A percentile compares a stretch with the other conserved stretches of the same genome.
These are phyloP conservation scores for Tachyglossus aculeatus DNA, from an alignment of 2,797 vertebrate species.

Conservation along the genomic window DNA sequence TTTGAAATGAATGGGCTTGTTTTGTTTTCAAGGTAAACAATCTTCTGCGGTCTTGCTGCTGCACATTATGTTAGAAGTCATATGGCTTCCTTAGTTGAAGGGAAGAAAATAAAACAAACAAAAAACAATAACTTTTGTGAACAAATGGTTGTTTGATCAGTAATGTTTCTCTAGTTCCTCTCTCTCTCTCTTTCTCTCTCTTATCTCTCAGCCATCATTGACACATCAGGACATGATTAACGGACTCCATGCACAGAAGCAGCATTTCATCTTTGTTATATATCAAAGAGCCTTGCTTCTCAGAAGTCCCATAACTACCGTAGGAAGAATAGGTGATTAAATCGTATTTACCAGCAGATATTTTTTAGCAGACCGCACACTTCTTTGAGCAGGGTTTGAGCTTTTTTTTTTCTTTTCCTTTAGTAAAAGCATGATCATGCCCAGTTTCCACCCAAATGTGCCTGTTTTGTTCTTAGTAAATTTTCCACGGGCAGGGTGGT, in stretches of 20 bases:
- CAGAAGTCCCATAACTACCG: constrained; percentile 30
- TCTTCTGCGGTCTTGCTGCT: constrained; percentile 41
- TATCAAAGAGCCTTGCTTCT: constrained; percentile 40
- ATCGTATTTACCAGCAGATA: constrained; percentile 32
- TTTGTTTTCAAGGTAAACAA: constrained; percentile 51
- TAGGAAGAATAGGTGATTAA: constrained; percentile 35
- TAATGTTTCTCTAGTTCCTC: constrained; percentile 2
- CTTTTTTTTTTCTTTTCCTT: not conserved
- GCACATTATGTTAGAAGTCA: not conserved
- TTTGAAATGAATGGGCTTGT: constrained; percentile 29
- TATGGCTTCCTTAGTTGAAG: not conserved
- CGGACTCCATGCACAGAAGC: constrained; percentile 24
- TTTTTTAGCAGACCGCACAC: constrained; percentile 17
- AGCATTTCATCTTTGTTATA: constrained; percentile 45
- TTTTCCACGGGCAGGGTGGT: constrained; percentile 48
- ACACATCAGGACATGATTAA: constrained; percentile 52
- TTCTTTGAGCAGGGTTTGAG: constrained; percentile 2
- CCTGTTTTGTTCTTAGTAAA: constrained; percentile 42
- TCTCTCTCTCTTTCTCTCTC: constrained; percentile 28
- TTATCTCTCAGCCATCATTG: constrained; percentile 27
- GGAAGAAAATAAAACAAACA: not conserved
- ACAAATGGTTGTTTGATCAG: constrained; percentile 38
- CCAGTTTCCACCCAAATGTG: constrained; percentile 27
- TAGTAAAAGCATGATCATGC: constrained; percentile 33
- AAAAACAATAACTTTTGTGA: constrained; percentile 20